Percentiles rank a stretch among this genome's conserved stretches.
These are phyloP conservation scores for Hemichromis elongatus DNA, from an alignment of 2,113 vertebrate genomes.

Conservation along the genomic window DNA sequence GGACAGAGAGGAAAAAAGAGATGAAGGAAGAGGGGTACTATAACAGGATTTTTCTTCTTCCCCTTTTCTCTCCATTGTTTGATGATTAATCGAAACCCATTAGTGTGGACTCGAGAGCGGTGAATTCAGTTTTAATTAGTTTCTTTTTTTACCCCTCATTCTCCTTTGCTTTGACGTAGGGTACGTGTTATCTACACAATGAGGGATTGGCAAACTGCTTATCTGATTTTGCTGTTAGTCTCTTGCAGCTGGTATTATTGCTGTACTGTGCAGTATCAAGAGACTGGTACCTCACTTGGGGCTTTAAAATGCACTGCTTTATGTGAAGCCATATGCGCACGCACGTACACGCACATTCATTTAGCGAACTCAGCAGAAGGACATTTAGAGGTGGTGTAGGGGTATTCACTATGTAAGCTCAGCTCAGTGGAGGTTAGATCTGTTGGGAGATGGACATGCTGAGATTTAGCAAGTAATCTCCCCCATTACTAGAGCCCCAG, in stretches of 20 bases:
- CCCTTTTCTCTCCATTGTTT: slow-evolving; percentile 25
- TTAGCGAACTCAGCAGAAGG: slow-evolving; percentile 56
- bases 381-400: slow-evolving; percentile 52
- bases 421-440: slow-evolving; percentile 36
- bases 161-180: slow-evolving; percentile 38
- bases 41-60: slow-evolving; percentile 24
- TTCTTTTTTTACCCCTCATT: slow-evolving; percentile 58
- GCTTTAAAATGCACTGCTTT: slow-evolving; percentile 24
- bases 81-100: slow-evolving; percentile 73
- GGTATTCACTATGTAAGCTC: slow-evolving; percentile 18
- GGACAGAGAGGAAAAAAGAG: slow-evolving; percentile 15
- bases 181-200: slow-evolving; percentile 48
- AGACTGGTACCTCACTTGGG: slow-evolving; percentile 26
- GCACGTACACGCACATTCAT: slow-evolving; percentile 10
- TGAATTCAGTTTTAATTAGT: slow-evolving; percentile 70
- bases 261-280: slow-evolving; percentile 41
- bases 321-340: slow-evolving; percentile 26
- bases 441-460: slow-evolving; percentile 52
- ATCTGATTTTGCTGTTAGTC: slow-evolving; percentile 52
- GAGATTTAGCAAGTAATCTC: slow-evolving; percentile 56
- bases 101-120: slow-evolving; percentile 50
- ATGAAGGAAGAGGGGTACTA: background rate
- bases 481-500: background rate
- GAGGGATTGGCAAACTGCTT: slow-evolving; percentile 60
- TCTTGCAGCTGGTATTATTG: slow-evolving; percentile 45